Base-by-base conservation (phyloP, 2,113 vertebrate genomes). In the Forbesichthys papilliferus region DNA sequence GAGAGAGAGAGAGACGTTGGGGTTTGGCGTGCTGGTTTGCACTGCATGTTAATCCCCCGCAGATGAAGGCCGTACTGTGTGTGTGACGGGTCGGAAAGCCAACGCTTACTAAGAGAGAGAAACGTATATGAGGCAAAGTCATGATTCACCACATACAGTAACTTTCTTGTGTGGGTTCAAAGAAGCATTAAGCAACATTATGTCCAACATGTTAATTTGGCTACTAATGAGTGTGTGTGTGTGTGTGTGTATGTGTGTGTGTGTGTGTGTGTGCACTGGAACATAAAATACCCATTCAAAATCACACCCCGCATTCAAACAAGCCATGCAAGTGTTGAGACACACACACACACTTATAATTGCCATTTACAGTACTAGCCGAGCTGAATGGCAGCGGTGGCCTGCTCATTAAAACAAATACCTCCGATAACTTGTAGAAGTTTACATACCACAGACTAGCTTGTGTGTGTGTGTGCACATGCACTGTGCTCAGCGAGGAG, bases 21-120 rank as follows among this genome's bases (percentile, higher is more conserved):
- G 18, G 83, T 81, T 80, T 64, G 20, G 48, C 63, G 71, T 46
- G 81, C 71, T 11, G 68, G 81, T 81, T 83, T 82, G 69, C 46
- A 78, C 86, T 83, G 87, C 84, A 87, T 89, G 86, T 78, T 87
- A 91, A 90, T 88, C 84, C 84, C 71, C 70, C 47, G 57, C 83
- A 76, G 87, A 90, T 88, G 88, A 89, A 88, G 88, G 86, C 84
- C 73, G 61, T 79, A 78, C 14, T 57, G 58, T 10, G 48, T 62
- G 55, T 74, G 73, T 3, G 73, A 67, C 56, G 27, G 69, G 56
- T 58, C 62, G 56, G 65, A 60, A 71, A 72, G 83, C 86, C 78
- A 86, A 88, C 47, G 85, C 85, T 80, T 82, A 83, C 79, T 75
- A 20, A 16, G n/a, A 54, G n/a, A 54, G 11, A 64, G 34, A 58